Base-by-base conservation (phyloP, 2,797 vertebrate species). In the Hyperoplus immaculatus region DNA sequence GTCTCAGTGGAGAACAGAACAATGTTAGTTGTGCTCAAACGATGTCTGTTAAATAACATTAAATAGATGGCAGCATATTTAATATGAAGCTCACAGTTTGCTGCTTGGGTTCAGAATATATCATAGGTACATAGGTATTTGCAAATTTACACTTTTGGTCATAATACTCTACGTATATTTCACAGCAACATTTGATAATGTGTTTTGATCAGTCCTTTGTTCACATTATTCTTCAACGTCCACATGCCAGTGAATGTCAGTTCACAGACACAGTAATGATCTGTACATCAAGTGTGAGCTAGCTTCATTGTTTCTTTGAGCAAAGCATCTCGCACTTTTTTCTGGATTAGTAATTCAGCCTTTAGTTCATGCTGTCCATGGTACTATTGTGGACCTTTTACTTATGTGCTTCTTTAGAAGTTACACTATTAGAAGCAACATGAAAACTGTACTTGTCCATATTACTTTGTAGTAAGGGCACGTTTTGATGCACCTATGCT, bases 121-220 rank as follows among this genome's bases (percentile, higher is more conserved):
- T n/a, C 14, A 4, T 9, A 69, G 12, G 41, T 4, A 61, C 12
- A 21, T 21, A 21, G 29, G 29, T 29, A 29, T 29, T 29, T 43
- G 74, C 50, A 77, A 76, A 80, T 81, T 78, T 78, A 84, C 58
- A 86, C 2, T 18, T 61, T 58, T 39, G 1, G 38, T 66, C 13
- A 39, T 47, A 59, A 29, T 29, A 29, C 21, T 67, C 73, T 62
- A 58, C 77, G 4, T 74, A 71, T 43, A 82, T 56, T 60, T 21
- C 8, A 41, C 36, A 76, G 4, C 53, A 0, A 46, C 18, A 72
- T 13, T 4, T 16, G 21, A 55, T n/a, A 36, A 15, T 12, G 61
- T 45, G 12, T 15, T 69, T 63, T 47, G 7, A 65, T 15, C 55
- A 8, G 43, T 59, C 8, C 14, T 65, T 61, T 21, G 16, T 39